Evolutionary conservation across 2,888 invertebrate genomes (phyloP).

Genomic region (Dilophus febrilis): DNA sequence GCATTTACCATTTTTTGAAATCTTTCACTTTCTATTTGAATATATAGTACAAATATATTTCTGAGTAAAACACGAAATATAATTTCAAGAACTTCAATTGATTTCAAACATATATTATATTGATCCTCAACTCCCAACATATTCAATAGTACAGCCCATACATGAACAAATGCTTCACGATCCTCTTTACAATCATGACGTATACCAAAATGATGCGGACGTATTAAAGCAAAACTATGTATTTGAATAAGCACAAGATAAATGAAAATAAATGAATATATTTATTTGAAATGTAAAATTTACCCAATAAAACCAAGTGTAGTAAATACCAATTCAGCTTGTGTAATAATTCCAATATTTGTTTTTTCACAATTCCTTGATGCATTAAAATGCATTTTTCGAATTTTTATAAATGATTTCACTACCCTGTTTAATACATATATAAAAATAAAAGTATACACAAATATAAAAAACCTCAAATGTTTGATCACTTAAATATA

Average conservation of each 20-base stretch:
- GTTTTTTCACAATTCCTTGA: conserved; percentile 29
- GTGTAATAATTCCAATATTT: conserved; percentile 42
- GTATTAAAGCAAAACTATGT: conserved; percentile 35
- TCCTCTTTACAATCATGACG: conserved; percentile 38
- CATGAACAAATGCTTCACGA: conserved; percentile 53
- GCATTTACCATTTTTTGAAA: conserved; percentile 10
- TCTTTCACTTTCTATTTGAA: conserved; percentile 10
- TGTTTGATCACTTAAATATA: too few relatives aligned
- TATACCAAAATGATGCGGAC: conserved; percentile 43
- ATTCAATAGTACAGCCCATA: conserved; percentile 61
- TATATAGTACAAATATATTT: conserved; percentile 10
- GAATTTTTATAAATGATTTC: conserved; percentile 40
- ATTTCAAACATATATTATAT: conserved; percentile 11
- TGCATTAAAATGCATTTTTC: conserved; percentile 42
- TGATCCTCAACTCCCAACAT: conserved; percentile 57
- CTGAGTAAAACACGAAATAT: conserved; percentile 9
- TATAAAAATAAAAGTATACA: neutral
- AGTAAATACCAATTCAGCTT: conserved; percentile 60
- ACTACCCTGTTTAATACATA: too few relatives aligned
- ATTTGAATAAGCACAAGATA: neutral
- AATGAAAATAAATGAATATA: neutral
- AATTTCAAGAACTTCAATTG: conserved; percentile 7
- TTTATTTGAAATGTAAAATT: neutral
- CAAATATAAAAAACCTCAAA: neutral
- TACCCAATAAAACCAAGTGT: conserved; percentile 64